These are phyloP conservation scores for Drosophila macrothrix DNA, from an alignment of 2,888 invertebrate genomes.

Conservation along the genomic window DNA sequence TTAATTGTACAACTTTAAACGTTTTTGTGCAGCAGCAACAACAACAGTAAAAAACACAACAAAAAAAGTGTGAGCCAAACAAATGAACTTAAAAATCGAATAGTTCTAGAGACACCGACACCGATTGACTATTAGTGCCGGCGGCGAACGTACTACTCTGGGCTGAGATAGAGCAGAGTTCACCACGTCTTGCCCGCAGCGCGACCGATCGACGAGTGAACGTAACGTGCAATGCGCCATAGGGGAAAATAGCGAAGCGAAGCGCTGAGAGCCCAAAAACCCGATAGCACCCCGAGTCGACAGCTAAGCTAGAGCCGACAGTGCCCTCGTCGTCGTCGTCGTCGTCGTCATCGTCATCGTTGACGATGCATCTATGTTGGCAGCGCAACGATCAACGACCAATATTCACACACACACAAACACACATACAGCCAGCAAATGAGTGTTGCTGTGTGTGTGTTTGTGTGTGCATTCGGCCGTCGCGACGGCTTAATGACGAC, in stretches of 20 bases:
- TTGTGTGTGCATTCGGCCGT: conserved; percentile 8
- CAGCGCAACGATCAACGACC: conserved; percentile 34
- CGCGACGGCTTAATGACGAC: conserved; percentile 20
- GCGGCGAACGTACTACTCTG: conserved; percentile 8
- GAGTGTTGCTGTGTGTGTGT: background rate
- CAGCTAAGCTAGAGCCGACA: conserved; percentile 2
- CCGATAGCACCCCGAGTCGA: conserved; percentile 18
- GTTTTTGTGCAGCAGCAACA: background rate
- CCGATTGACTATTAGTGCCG: conserved; percentile 5
- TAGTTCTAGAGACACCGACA: conserved; percentile 5
- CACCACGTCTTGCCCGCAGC: conserved; percentile 68
- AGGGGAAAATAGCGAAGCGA: conserved; percentile 63
- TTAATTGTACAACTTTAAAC: conserved; percentile 14
- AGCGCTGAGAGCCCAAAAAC: conserved; percentile 51
- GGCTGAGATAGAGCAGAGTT: conserved; percentile 8
- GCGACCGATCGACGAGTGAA: conserved; percentile 81
- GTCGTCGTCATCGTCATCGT: background rate
- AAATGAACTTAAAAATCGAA: conserved; percentile 22
- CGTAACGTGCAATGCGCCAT: conserved; percentile 68
- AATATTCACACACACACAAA: conserved; percentile 13
- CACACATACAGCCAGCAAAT: conserved; percentile 8
- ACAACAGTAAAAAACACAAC: conserved; percentile 7
- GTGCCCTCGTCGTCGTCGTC: background rate
- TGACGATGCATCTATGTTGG: conserved; percentile 27
- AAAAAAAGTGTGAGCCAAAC: conserved; percentile 2